Conservation (phyloP, 53 echinoderm and acorn worm genomes). For the Mesocentrotus franciscanus region DNA sequence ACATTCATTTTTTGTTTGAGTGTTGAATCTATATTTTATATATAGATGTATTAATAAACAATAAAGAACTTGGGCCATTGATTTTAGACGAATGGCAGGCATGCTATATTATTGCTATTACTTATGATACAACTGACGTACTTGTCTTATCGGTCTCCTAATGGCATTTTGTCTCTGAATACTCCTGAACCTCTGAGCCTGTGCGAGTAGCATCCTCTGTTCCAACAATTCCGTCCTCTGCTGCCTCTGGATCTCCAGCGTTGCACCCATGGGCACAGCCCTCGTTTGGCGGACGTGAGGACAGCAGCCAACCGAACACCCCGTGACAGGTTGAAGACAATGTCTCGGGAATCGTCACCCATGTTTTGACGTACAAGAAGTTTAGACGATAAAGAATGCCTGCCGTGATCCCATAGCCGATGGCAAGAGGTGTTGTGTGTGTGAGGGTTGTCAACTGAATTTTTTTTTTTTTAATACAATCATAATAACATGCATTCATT, state of each 20-base stretch:
- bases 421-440: slow-evolving; percentile 51
- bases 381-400: slow-evolving; percentile 86
- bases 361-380: slow-evolving; percentile 76
- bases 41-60: no score
- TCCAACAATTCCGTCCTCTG: slow-evolving; percentile 88
- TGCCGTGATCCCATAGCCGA: slow-evolving; percentile 78
- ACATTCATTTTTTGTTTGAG: neutral
- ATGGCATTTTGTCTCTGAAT: slow-evolving; percentile 63
- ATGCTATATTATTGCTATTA: no score
- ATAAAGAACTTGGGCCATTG: no score
- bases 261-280: slow-evolving; percentile 83
- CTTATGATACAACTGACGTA: neutral
- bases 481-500: no score
- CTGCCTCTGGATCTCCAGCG: slow-evolving; percentile 89
- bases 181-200: slow-evolving; percentile 74
- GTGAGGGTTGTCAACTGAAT: slow-evolving; percentile 75
- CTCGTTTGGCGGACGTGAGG: slow-evolving; percentile 78
- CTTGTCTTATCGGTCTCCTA: slow-evolving; percentile 61
- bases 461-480: neutral
- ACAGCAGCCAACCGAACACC: slow-evolving; percentile 74
- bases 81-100: no score
- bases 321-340: slow-evolving; percentile 54
- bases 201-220: slow-evolving; percentile 84
- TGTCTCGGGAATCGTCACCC: slow-evolving; percentile 71
- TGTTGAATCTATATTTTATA: neutral